phyloP scores from a whole-genome alignment of 2,797 vertebrate genomes.

The Adrianichthys oophorus region DNA sequence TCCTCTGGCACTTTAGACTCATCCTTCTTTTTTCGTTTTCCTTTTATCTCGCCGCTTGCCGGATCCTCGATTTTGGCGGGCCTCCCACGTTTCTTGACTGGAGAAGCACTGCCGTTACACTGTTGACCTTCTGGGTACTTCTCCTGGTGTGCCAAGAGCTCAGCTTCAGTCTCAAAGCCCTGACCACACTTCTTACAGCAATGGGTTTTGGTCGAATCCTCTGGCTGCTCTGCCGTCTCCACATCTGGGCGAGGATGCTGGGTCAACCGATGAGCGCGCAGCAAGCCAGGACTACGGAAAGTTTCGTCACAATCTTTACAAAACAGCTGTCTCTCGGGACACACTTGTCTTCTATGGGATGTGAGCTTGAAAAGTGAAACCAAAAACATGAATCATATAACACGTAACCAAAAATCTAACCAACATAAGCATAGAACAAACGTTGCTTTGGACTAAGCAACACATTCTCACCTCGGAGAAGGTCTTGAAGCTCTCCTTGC shows the following conservation, averaged over 20 bases:
- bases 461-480: conserved; percentile 78
- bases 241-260: conserved; percentile 74
- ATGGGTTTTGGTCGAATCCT: conserved; percentile 72
- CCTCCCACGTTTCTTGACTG: conserved; percentile 76
- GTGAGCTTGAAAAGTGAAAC: conserved; percentile 65
- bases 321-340: conserved; percentile 80
- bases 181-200: conserved; percentile 79
- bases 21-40: conserved; percentile 74
- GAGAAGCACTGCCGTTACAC: conserved; percentile 71
- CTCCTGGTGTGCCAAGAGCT: conserved; percentile 79
- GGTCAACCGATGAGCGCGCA: conserved; percentile 79
- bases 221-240: conserved; percentile 61
- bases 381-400: neutral
- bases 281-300: conserved; percentile 79
- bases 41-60: conserved; percentile 71
- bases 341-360: conserved; percentile 80
- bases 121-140: conserved; percentile 78
- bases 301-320: conserved; percentile 81
- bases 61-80: conserved; percentile 66
- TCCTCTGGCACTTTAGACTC: conserved; percentile 57
- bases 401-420: neutral
- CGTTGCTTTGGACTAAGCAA: neutral
- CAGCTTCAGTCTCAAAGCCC: conserved; percentile 74
- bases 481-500: conserved; percentile 81
- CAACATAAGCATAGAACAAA: too few relatives aligned